Conservation (phyloP, 2,113 vertebrate genomes). For the Lipotes vexillifer region DNA sequence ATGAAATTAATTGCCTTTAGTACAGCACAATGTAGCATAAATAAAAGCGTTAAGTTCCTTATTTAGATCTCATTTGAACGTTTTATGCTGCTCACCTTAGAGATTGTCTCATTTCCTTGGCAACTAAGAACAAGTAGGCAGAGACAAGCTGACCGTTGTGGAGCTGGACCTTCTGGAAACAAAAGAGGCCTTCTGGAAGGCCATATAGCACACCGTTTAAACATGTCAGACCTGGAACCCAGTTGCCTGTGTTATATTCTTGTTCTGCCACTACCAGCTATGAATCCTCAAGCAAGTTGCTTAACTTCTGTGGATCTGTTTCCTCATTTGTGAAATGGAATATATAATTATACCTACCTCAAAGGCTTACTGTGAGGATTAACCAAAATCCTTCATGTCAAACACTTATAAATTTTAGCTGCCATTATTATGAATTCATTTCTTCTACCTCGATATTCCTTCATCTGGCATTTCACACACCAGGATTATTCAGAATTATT, state of each 20-base stretch:
- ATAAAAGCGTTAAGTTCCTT: not conserved
- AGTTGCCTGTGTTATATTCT: constrained; percentile 29
- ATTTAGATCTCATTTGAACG: constrained; percentile 26
- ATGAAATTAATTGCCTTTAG: not conserved
- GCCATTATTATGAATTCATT: not conserved
- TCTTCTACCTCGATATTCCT: constrained; percentile 17
- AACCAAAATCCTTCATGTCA: not conserved
- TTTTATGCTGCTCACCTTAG: not conserved
- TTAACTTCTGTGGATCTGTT: constrained; percentile 2
- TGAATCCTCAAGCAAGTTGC: constrained; percentile 14
- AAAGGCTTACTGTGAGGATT: not conserved
- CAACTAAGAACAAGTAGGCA: not conserved
- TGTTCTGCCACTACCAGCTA: not conserved
- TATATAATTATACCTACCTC: not conserved
- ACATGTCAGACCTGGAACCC: not conserved
- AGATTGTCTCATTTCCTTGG: constrained; percentile 17
- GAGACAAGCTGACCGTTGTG: not conserved
- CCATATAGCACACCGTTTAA: not conserved
- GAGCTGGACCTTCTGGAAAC: not conserved
- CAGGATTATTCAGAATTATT: not conserved
- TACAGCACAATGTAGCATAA: not conserved
- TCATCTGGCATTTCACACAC: not conserved
- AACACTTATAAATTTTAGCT: constrained; percentile 14
- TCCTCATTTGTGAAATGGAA: constrained; percentile 12
- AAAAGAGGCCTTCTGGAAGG: not conserved